Conservation (phyloP, 2,797 vertebrate species). For the Oreonectes daqikongensis region DNA sequence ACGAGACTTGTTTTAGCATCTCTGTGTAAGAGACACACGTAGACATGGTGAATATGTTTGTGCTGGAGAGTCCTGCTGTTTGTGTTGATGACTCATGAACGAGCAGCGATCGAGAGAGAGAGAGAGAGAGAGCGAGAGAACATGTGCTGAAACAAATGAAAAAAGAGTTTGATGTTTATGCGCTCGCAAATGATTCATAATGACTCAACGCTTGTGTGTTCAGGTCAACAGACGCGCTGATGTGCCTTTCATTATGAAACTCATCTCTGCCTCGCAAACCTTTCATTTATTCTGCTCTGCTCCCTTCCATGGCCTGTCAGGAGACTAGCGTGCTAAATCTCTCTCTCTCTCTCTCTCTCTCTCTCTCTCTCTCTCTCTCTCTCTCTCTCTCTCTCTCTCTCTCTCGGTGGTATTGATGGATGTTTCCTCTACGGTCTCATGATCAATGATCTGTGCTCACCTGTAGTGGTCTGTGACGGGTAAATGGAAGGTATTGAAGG, state of each 20-base stretch:
- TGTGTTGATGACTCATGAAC: neutral
- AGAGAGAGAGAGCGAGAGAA: neutral
- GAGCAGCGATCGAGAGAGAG: neutral
- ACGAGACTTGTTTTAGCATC: too few relatives aligned
- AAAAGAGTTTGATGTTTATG: neutral
- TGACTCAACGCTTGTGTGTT: neutral
- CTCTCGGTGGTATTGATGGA: constrained; percentile 11
- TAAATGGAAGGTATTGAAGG: constrained; percentile 16
- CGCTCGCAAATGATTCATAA: constrained; percentile 22
- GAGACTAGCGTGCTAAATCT: neutral
- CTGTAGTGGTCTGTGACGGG: constrained; percentile 38
- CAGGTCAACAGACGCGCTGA: constrained; percentile 4
- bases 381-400: constrained; percentile 13
- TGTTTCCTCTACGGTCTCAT: constrained; percentile 13
- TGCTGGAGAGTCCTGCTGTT: neutral
- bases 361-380: constrained; percentile 21
- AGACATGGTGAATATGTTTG: neutral
- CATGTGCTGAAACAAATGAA: constrained; percentile 6
- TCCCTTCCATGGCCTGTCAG: neutral
- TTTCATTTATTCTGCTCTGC: constrained; percentile 24
- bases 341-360: constrained; percentile 36
- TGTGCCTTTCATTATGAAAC: constrained; percentile 22
- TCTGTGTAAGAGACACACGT: too few relatives aligned
- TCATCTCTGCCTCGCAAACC: constrained; percentile 8
- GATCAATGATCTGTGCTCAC: constrained; percentile 40